Conservation (phyloP, 2,797 vertebrate genomes). For the Lepus townsendii region DNA sequence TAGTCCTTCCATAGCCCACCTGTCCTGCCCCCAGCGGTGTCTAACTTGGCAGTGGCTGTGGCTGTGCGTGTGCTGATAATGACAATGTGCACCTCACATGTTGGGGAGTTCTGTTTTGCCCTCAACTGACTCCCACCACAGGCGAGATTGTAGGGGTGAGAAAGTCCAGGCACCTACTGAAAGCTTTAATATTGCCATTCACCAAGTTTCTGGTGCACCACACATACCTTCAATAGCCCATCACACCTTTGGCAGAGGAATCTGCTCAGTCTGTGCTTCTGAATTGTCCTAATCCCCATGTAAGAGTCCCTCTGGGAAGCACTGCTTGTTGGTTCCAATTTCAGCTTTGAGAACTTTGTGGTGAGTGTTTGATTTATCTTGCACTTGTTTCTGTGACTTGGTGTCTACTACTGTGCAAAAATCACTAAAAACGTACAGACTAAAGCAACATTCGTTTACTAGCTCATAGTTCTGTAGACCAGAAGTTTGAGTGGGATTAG, state of each 20-base stretch:
- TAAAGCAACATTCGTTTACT: background rate
- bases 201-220: background rate
- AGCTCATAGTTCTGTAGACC: background rate
- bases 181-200: background rate
- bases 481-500: background rate
- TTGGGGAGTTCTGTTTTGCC: background rate
- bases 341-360: background rate
- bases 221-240: background rate
- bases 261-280: background rate
- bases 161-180: background rate
- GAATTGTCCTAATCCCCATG: background rate
- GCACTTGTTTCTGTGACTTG: background rate
- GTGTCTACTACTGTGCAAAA: background rate
- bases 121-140: background rate
- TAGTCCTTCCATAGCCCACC: background rate
- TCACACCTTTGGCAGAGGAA: background rate
- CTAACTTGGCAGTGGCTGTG: background rate
- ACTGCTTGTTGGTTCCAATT: background rate
- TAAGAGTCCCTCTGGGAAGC: background rate
- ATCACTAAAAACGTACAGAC: background rate
- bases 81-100: background rate
- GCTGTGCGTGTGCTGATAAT: background rate
- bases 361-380: background rate
- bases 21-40: background rate
- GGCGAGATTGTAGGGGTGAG: background rate